Base-by-base conservation (phyloP, 2,888 invertebrate genomes). In the Argyra leucocephala region DNA sequence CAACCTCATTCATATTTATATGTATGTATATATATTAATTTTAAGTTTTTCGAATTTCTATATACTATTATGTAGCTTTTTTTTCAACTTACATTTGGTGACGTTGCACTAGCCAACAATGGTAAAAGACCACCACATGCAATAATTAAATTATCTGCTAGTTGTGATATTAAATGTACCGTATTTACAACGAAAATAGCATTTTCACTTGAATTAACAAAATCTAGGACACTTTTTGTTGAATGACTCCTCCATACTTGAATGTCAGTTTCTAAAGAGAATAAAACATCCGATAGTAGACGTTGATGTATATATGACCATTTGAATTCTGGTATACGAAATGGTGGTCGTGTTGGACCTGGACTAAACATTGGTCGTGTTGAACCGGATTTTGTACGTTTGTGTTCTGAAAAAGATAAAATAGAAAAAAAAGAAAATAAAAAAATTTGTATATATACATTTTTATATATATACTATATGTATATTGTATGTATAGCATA, bases 301-400 rank as follows among this genome's bases (percentile, higher is more conserved):
- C 96, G 85, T 80, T 99, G 96, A 81, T 99, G 99, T 71, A 99
- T 94, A 80, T 94, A 93, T 1, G 98, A 99, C 99, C 99, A 99
- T 74, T 96, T 91, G 82, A 99, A 99, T 82, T 99, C 99, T 24
- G 99, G 99, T 78, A 99, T 99, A 71, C 99, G 86, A 82, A 99
- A 99, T 3, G 98, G 96, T 23, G 95, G 96, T 72, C 93, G 85
- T 65, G 94, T 91, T 57, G 94, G 92, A 6, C 94, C 93, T 67
- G 95, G 92, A 73, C 93, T 94, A 80, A 95, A 95, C 90, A 95
- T 93, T 64, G 94, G 93, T 65, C 93, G 85, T 22, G 86, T 85
- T 73, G 88, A 87, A 70, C 83, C 83, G 63, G 84, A 81, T 81
- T 89, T 82, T 37, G 86, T 81, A 60, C 85, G 68, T 68, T 70